Evolutionary conservation across 2,113 vertebrate genomes (phyloP).

Genomic region (Andinoacara biseriatus): DNA sequence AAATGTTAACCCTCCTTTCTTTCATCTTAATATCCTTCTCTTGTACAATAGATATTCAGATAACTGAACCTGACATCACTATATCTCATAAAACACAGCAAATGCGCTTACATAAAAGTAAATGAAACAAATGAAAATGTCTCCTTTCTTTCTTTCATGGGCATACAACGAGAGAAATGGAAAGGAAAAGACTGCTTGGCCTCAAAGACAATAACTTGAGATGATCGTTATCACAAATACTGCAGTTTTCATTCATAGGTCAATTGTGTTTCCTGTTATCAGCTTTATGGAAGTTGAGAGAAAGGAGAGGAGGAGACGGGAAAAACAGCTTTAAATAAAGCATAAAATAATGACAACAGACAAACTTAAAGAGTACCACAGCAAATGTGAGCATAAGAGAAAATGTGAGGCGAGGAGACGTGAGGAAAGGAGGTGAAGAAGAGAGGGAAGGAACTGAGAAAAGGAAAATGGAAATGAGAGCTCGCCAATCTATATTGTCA

Average conservation of each 20-base stretch:
- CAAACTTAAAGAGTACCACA: not conserved
- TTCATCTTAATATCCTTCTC: constrained; percentile 50
- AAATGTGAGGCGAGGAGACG: constrained; percentile 2
- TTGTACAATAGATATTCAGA: constrained; percentile 39
- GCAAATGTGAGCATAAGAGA: not conserved
- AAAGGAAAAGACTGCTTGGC: constrained; percentile 37
- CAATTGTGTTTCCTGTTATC: constrained; percentile 49
- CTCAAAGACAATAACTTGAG: constrained; percentile 52
- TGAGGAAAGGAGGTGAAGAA: constrained; percentile 9
- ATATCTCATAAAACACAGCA: constrained; percentile 10
- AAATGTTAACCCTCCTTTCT: constrained; percentile 40
- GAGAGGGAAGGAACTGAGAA: constrained; percentile 40
- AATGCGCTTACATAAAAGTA: constrained; percentile 14
- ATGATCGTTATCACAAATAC: constrained; percentile 46
- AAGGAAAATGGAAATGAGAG: constrained; percentile 76
- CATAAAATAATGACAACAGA: constrained; percentile 4
- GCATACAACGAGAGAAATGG: constrained; percentile 43
- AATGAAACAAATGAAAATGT: constrained; percentile 36
- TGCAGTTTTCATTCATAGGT: constrained; percentile 31
- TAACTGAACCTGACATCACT: constrained; percentile 2
- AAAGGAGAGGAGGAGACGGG: not conserved
- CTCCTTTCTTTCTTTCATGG: constrained; percentile 25
- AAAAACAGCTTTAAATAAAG: not conserved
- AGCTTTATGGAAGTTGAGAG: not conserved
- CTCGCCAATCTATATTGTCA: constrained; percentile 72